These are phyloP conservation scores for Eptatretus atami DNA, from an alignment of 2,797 vertebrate genomes.

Conservation along the genomic window DNA sequence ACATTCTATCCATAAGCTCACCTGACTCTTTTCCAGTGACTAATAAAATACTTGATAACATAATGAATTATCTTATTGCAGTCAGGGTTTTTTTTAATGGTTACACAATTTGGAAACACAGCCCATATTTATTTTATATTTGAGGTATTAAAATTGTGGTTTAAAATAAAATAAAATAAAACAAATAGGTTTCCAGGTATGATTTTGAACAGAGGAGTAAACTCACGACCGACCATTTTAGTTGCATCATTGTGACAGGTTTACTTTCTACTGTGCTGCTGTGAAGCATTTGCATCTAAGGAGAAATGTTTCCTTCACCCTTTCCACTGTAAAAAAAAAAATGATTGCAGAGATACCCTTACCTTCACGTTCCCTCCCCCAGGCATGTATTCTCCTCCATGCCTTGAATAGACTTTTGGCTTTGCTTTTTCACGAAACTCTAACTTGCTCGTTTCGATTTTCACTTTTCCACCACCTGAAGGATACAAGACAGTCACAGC, in stretches of 20 bases:
- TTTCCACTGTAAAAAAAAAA: neutral
- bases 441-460: constrained; percentile 79
- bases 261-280: too few relatives aligned
- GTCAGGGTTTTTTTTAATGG: too few relatives aligned
- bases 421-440: constrained; percentile 64
- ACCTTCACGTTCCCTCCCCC: constrained; percentile 63
- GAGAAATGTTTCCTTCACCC: too few relatives aligned
- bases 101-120: too few relatives aligned
- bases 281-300: too few relatives aligned
- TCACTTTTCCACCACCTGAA: constrained; percentile 58
- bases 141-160: neutral
- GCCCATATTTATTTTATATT: neutral
- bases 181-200: neutral
- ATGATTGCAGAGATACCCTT: constrained; percentile 9
- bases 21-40: too few relatives aligned
- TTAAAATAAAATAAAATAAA: neutral
- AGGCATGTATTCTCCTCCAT: constrained; percentile 56
- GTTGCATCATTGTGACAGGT: too few relatives aligned
- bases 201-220: too few relatives aligned
- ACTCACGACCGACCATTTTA: too few relatives aligned
- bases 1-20: too few relatives aligned
- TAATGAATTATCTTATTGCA: too few relatives aligned
- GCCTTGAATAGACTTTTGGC: constrained; percentile 64
- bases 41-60: too few relatives aligned
- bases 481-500: neutral